These are phyloP conservation scores for Tipula confusa DNA, from an alignment of 2,888 invertebrate genomes.

Conservation along the genomic window DNA sequence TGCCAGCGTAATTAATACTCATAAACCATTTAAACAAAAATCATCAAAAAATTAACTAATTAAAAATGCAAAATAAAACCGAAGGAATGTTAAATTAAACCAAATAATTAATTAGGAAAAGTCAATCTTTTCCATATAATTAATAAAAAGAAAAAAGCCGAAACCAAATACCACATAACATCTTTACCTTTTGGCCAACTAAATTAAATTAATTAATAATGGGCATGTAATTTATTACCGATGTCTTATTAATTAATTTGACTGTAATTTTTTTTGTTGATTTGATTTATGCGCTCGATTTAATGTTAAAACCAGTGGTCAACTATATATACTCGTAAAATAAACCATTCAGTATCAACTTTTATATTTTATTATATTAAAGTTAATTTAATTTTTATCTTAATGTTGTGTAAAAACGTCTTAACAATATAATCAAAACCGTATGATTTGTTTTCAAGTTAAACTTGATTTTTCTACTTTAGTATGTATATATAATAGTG, in stretches of 20 bases:
- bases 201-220: slow-evolving; percentile 1
- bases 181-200: neutral
- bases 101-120: neutral
- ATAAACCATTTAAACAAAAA: too few species aligned
- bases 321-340: neutral
- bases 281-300: neutral
- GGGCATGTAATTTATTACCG: slow-evolving; percentile 3
- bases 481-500: neutral
- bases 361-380: neutral
- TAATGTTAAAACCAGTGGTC: neutral
- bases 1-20: too few species aligned
- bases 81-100: neutral
- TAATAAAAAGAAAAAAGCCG: neutral
- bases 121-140: neutral
- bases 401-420: neutral
- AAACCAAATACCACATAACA: neutral
- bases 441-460: too few species aligned
- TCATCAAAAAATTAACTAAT: too few species aligned
- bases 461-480: neutral
- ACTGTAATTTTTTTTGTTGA: neutral
- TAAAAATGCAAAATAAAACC: too few species aligned
- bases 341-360: neutral
- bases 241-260: slow-evolving; percentile 15
- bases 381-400: neutral
- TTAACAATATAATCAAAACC: neutral